Percentiles rank a stretch among this genome's conserved stretches.
These are phyloP conservation scores for Nestor notabilis DNA, from an alignment of 2,113 vertebrate genomes.

Conservation along the genomic window DNA sequence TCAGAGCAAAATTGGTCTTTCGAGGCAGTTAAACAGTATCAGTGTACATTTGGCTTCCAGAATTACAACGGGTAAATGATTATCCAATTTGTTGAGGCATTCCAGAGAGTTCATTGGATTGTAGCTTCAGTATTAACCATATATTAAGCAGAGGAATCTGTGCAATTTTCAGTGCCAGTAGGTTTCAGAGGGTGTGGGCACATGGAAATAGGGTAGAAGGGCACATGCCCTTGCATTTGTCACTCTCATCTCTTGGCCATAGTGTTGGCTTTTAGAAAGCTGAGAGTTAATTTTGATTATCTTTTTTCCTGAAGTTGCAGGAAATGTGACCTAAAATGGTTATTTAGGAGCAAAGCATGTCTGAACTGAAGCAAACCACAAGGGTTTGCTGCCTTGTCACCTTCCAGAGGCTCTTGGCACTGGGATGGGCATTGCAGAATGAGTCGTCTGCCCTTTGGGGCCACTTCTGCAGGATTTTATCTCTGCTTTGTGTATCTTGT, in stretches of 20 bases:
- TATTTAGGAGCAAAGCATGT: not conserved
- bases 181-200: not conserved
- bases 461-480: not conserved
- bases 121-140: not conserved
- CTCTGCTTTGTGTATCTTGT: not conserved
- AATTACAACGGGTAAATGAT: conserved; percentile 49
- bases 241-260: not conserved
- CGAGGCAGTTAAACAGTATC: conserved; percentile 14
- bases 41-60: conserved; percentile 21
- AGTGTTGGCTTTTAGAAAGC: not conserved
- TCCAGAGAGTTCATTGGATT: conserved; percentile 4
- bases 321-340: not conserved
- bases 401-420: not conserved
- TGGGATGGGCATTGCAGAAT: rapidly evolving
- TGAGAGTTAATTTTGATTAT: not conserved
- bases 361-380: not conserved
- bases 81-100: conserved; percentile 35
- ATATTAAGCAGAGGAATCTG: conserved; percentile 11
- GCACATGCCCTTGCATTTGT: not conserved
- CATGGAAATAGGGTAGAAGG: not conserved
- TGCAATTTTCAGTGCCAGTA: conserved; percentile 1
- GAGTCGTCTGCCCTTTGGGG: not conserved
- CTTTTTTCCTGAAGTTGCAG: not conserved
- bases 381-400: not conserved
- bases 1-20: conserved; percentile 7